These are phyloP conservation scores for Procapra przewalskii DNA, from an alignment of 2,113 vertebrate species.

Conservation along the genomic window DNA sequence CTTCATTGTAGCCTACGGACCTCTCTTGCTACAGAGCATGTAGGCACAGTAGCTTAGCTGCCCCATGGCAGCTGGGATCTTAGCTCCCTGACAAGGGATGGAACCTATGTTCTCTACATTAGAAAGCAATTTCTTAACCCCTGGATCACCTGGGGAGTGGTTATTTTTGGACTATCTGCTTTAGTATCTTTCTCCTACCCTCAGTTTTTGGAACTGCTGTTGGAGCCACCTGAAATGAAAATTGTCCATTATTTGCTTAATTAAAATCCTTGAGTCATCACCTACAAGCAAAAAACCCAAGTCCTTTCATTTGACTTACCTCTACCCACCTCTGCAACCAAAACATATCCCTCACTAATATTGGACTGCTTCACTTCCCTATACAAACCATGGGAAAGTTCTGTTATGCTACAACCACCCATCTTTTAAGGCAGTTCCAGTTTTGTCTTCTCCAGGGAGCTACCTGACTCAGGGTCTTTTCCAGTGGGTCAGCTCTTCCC, in stretches of 20 bases:
- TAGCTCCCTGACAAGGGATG: background rate
- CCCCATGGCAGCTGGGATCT: background rate
- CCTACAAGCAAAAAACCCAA: background rate
- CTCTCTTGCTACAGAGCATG: background rate
- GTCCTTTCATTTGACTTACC: background rate
- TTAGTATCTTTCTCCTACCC: background rate
- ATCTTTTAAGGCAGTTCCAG: background rate
- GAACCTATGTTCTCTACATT: background rate
- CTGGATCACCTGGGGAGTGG: background rate
- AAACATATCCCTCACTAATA: background rate
- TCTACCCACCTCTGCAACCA: background rate
- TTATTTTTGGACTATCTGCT: background rate
- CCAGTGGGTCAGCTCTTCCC: background rate
- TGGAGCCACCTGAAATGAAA: background rate
- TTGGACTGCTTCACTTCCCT: background rate
- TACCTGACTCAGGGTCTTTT: background rate
- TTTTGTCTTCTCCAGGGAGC: background rate
- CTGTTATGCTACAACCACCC: background rate
- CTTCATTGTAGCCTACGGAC: background rate
- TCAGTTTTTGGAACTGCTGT: background rate
- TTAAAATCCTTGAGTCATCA: conserved; percentile 23
- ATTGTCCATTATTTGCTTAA: background rate
- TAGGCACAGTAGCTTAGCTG: background rate
- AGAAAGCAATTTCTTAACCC: background rate
- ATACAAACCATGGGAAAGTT: background rate